Base-by-base conservation (phyloP, 1,140 invertebrate genomes). In the Sitobion miscanthi region DNA sequence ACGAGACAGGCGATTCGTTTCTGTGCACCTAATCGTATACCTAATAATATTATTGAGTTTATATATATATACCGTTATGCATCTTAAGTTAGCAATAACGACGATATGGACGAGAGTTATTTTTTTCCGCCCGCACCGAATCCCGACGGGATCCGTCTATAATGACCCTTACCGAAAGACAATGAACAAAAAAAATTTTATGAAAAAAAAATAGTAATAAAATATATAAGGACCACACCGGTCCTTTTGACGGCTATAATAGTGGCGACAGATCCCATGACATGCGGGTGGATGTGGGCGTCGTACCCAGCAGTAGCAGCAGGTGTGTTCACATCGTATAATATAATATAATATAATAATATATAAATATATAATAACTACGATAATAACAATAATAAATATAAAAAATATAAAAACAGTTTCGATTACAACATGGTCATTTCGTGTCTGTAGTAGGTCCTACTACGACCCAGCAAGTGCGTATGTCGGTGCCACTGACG, bases 201-300 rank as follows among this genome's bases (percentile, higher is more conserved):
- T 2, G 7, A 25, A 30, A 52, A 88, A 49, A 54, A 17, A 38
- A 89, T 23, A 52, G n/a, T 25, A 52, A 52, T 21, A 17, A 38
- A 52, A 35, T 7, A 35, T n/a, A 25, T 89, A 54, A 42, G 88
- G 21, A 25, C 88, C 45, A 42, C 54, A 62, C 54, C 77, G 49
- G 91, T 85, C 35, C 47, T 83, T 82, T 14, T 30, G 42, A 38
- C 90, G 42, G 82, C 82, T 30, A 17, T 77, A 77, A 77, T 49
- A 49, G 23, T 42, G 91, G 82, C 91, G 91, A 92, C 82, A 85
- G 91, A 92, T 92, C 91, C 91, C 91, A 42, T 86, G 91, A 93
- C 91, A 93, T 93, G 82, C 91, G 82, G 91, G 91, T 93, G 82
- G 91, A 93, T 86, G 91, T 86, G 91, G 91, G 91, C 91, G 91